Conservation (phyloP, 1,140 invertebrate species). For the Bombus ignitus region DNA sequence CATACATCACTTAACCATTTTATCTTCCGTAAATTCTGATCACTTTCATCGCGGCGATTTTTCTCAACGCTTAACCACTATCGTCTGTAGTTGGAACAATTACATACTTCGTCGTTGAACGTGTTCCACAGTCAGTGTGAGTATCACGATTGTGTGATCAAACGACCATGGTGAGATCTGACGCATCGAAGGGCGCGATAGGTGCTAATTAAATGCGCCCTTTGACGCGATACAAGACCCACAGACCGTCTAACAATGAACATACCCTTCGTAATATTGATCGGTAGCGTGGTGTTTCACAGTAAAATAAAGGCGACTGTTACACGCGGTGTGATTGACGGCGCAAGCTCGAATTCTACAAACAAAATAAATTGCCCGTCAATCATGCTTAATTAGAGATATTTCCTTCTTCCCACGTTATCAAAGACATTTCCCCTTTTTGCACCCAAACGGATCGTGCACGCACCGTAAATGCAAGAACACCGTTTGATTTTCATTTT, state of each 20-base stretch:
- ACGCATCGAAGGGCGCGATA: constrained; percentile 59
- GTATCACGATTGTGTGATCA: constrained; percentile 42
- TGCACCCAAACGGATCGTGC: not conserved
- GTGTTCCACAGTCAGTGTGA: constrained; percentile 18
- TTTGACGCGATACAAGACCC: constrained; percentile 66
- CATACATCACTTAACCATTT: not conserved
- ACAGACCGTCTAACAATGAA: constrained; percentile 45
- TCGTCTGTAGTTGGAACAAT: not conserved
- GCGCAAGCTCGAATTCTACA: not conserved
- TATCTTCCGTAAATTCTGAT: not conserved
- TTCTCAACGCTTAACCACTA: too few species aligned
- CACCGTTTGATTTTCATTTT: not conserved
- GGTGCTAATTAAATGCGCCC: constrained; percentile 73
- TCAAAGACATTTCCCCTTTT: not conserved
- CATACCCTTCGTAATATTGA: constrained; percentile 60
- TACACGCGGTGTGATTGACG: not conserved
- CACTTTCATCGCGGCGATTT: not conserved
- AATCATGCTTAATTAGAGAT: not conserved
- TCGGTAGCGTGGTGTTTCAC: constrained; percentile 27
- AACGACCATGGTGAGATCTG: constrained; percentile 46
- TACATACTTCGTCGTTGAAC: constrained; percentile 24
- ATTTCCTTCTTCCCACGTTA: not conserved
- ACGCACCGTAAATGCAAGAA: too few species aligned
- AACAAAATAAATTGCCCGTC: constrained; percentile 11
- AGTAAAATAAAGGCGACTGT: constrained; percentile 15